Base-by-base conservation (phyloP, 2,113 vertebrate species). In the Pandion haliaetus region DNA sequence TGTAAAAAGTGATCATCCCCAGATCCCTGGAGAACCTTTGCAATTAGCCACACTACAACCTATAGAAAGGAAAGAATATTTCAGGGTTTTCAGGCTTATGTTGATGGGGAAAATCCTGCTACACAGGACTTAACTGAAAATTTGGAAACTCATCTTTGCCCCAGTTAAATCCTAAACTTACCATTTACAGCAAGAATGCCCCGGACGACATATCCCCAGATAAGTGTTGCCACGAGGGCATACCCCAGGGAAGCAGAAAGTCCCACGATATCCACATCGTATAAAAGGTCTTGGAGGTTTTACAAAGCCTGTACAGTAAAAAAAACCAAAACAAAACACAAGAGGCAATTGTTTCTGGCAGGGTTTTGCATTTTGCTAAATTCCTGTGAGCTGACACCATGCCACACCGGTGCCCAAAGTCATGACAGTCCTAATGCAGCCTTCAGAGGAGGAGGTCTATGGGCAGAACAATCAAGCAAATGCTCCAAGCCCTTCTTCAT, bases 241-340 rank as follows among this genome's bases (percentile, higher is more conserved):
- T 42, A 2, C 6, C 36, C 95, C 87, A 66, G 25, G 93, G 40
- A 5, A 4, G 78, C 96, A 97, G 95, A 95, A 97, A 38, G 93
- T 96, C 70, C 96, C 95, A 70, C 92, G 95, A 57, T 96, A 96
- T 8, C 96, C 96, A 73, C 96, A 97, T 70, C 20, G 4, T 19
- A 94, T 59, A 6, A 34, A 19, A 69, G 6, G 6, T 8, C n/a
- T 36, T 40, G 18, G 2, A 36, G 17, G 28, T 32, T 2, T n/a
- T 71, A 24, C 6, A 62, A 93, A 91, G 57, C 73, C 92, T 94
- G 72, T 28, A 3, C 23, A 79, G 82, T 70, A 3, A 32, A 49
- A 59, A 72, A 31, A 71, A n/a, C n/a, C n/a, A 17, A 29, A 47
- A 55, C 12, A 52, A 55, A 34, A 29, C 3, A 5, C 25, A 36